These are phyloP conservation scores for Idaea biselata DNA, from an alignment of 2,888 invertebrate genomes.

Conservation along the genomic window DNA sequence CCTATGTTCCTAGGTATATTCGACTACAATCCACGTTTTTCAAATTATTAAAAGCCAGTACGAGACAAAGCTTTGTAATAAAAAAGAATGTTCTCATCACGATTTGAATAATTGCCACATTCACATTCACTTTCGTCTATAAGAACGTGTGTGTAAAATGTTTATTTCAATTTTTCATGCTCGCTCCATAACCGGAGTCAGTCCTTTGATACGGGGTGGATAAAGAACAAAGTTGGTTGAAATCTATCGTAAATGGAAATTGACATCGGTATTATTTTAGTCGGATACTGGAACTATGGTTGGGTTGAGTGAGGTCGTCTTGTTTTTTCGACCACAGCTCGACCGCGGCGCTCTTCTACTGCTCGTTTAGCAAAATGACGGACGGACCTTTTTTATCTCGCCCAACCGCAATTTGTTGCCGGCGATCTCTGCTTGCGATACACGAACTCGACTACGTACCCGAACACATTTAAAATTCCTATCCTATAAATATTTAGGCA, in stretches of 20 bases:
- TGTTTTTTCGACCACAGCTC: slow-evolving; percentile 56
- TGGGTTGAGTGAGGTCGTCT: slow-evolving; percentile 41
- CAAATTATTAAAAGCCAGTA: not conserved
- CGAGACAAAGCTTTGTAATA: slow-evolving; percentile 28
- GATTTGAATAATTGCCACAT: slow-evolving; percentile 33
- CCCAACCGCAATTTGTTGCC: slow-evolving; percentile 76
- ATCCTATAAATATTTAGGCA: slow-evolving; percentile 61
- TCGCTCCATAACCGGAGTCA: slow-evolving; percentile 20
- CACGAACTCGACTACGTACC: slow-evolving; percentile 48
- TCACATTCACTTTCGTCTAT: slow-evolving; percentile 28
- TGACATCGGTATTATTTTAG: slow-evolving; percentile 63
- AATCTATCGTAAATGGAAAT: slow-evolving; percentile 56
- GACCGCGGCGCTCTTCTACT: slow-evolving; percentile 49
- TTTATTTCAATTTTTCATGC: slow-evolving; percentile 33
- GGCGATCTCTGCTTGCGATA: slow-evolving; percentile 70
- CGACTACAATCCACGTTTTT: not conserved
- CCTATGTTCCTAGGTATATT: too few relatives aligned
- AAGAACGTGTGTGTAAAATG: slow-evolving; percentile 34
- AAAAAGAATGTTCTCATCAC: slow-evolving; percentile 29
- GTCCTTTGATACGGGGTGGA: slow-evolving; percentile 17
- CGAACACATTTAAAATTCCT: slow-evolving; percentile 64
- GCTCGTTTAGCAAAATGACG: slow-evolving; percentile 77
- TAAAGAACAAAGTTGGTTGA: slow-evolving; percentile 30
- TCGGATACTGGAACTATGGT: slow-evolving; percentile 35
- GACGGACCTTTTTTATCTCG: slow-evolving; percentile 78